A percentile compares a stretch with the other conserved stretches of the same genome.
Evolutionary conservation across 2,888 invertebrate species (phyloP).

Genomic region (Leptarthrus brevirostris): DNA sequence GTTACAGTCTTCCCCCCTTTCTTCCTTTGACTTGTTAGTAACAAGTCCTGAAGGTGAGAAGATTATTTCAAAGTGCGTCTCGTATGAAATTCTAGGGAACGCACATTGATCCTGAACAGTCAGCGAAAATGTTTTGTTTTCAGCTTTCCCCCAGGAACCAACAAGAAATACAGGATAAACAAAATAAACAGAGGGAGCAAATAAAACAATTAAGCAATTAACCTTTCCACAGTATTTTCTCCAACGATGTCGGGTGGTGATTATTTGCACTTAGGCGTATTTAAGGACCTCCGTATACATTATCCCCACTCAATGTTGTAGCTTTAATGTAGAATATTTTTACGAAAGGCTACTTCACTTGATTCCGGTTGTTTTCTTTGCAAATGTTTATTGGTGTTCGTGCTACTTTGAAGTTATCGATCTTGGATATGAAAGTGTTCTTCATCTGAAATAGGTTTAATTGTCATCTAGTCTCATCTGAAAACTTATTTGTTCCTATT

Average conservation of each 20-base stretch:
- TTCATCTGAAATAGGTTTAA: no score
- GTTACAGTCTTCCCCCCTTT: neutral
- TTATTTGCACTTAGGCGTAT: slow-evolving; percentile 25
- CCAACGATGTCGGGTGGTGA: neutral
- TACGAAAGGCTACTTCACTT: neutral
- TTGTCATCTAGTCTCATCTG: no score
- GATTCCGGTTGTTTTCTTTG: neutral
- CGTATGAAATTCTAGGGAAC: neutral
- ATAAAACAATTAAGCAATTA: slow-evolving; percentile 42
- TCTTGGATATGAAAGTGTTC: neutral
- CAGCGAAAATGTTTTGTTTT: slow-evolving; percentile 22
- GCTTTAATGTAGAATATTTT: slow-evolving; percentile 4
- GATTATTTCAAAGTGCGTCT: neutral
- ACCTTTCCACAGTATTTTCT: neutral
- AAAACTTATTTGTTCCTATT: no score
- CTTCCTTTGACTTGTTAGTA: neutral
- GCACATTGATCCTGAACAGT: neutral
- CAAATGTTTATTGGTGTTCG: neutral
- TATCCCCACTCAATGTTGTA: neutral
- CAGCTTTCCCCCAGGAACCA: neutral
- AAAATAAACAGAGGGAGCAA: slow-evolving; percentile 4
- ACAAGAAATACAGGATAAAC: neutral
- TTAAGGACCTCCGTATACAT: neutral
- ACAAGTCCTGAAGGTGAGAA: slow-evolving; percentile 11
- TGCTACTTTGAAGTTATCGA: neutral